These are phyloP conservation scores for Helicolenus hilgendorfi DNA, from an alignment of 2,797 vertebrate genomes.

Conservation along the genomic window DNA sequence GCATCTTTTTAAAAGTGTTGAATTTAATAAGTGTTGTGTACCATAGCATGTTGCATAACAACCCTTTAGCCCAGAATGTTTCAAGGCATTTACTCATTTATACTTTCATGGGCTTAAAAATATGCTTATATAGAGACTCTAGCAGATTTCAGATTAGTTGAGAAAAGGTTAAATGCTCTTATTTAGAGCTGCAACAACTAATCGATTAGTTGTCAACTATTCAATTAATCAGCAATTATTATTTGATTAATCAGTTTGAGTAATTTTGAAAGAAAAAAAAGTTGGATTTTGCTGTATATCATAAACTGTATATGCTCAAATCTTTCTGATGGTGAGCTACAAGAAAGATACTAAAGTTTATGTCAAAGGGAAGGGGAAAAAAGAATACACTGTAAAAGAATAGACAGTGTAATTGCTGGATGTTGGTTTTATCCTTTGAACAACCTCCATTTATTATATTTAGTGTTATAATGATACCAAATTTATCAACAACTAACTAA, in stretches of 20 bases:
- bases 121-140: background rate
- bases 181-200: background rate
- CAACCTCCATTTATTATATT: constrained; percentile 67
- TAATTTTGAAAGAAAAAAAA: too few relatives aligned
- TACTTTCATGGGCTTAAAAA: background rate
- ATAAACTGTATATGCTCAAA: background rate
- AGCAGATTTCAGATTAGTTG: constrained; percentile 2
- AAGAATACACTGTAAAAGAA: constrained; percentile 7
- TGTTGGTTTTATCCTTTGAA: constrained; percentile 50
- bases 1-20: constrained; percentile 2
- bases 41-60: background rate
- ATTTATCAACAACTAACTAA: constrained; percentile 83
- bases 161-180: constrained; percentile 34
- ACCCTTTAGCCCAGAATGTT: background rate
- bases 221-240: too few relatives aligned
- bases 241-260: too few relatives aligned
- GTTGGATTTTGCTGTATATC: background rate
- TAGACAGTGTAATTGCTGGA: constrained; percentile 6
- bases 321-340: background rate
- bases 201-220: too few relatives aligned
- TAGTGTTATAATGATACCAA: constrained; percentile 68
- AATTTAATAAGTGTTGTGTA: background rate
- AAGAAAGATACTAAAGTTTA: background rate
- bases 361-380: background rate
- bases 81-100: background rate